These are phyloP conservation scores for Lytechinus pictus DNA, from an alignment of 35 echinoderm and acorn worm genomes.

Conservation along the genomic window DNA sequence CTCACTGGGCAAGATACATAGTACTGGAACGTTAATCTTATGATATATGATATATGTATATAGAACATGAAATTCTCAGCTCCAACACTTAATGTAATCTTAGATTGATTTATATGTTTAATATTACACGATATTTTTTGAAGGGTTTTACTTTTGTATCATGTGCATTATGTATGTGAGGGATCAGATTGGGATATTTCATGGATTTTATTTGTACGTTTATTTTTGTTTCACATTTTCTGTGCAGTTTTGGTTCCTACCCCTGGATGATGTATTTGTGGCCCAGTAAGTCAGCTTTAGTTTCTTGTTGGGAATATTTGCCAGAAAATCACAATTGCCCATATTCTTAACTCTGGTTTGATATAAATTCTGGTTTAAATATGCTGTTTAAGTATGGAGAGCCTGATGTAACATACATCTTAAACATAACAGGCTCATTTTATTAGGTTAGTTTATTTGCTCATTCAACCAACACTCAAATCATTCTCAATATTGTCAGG, in stretches of 20 bases:
- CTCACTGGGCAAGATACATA: not conserved
- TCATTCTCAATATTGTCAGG: too few relatives aligned
- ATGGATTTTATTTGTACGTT: not conserved
- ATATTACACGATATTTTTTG: not conserved
- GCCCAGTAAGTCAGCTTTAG: too few relatives aligned
- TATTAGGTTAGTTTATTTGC: too few relatives aligned
- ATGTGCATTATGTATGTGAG: not conserved
- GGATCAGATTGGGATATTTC: not conserved
- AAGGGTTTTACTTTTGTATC: not conserved
- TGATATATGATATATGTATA: not conserved
- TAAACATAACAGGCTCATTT: too few relatives aligned
- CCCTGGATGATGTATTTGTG: not conserved
- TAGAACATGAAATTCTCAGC: not conserved
- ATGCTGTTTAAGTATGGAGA: too few relatives aligned
- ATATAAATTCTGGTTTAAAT: too few relatives aligned
- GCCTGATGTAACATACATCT: too few relatives aligned
- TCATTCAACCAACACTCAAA: too few relatives aligned
- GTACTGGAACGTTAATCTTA: conserved; percentile 11
- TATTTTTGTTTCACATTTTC: not conserved
- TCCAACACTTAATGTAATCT: not conserved
- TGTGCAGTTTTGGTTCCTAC: not conserved
- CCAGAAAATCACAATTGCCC: too few relatives aligned
- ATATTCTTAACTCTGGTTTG: too few relatives aligned
- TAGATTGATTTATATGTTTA: not conserved
- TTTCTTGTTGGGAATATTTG: too few relatives aligned